Conservation (phyloP, 2,113 vertebrate genomes). For the Malurus cyaneus region DNA sequence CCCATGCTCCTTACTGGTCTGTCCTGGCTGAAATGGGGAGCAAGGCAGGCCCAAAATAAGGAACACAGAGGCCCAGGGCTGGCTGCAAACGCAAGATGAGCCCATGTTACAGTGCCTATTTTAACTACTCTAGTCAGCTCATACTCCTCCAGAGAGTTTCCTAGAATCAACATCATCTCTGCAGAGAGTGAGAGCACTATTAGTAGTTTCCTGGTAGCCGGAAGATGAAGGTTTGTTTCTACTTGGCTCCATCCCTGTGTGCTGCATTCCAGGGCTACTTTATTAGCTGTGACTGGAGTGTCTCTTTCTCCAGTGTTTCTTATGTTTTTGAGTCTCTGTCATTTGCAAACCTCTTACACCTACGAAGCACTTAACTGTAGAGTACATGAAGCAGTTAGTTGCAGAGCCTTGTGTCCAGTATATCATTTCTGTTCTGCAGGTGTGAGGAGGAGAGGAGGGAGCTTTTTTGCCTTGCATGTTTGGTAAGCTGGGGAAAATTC, state of each 20-base stretch:
- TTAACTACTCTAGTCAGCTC: neutral
- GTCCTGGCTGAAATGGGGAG: neutral
- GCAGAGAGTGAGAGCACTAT: neutral
- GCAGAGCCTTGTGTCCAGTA: neutral
- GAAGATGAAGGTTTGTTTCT: neutral
- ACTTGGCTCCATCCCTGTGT: neutral
- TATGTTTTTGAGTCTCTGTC: neutral
- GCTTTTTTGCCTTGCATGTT: fast-evolving
- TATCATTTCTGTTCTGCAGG: neutral
- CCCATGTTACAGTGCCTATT: fast-evolving
- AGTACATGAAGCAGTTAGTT: neutral
- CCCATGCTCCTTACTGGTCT: neutral
- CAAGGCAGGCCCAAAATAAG: neutral
- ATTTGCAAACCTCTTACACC: neutral
- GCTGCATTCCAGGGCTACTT: neutral
- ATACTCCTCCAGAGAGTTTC: neutral
- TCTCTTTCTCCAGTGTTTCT: neutral
- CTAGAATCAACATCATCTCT: neutral
- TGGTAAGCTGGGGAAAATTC: neutral
- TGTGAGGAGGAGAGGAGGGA: neutral
- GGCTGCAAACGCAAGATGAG: neutral
- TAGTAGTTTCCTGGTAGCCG: neutral
- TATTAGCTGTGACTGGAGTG: neutral
- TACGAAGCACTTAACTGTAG: neutral
- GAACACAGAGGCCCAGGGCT: neutral